Evolutionary conservation across 2,888 invertebrate species (phyloP).

Genomic region (Miltochrista miniata): DNA sequence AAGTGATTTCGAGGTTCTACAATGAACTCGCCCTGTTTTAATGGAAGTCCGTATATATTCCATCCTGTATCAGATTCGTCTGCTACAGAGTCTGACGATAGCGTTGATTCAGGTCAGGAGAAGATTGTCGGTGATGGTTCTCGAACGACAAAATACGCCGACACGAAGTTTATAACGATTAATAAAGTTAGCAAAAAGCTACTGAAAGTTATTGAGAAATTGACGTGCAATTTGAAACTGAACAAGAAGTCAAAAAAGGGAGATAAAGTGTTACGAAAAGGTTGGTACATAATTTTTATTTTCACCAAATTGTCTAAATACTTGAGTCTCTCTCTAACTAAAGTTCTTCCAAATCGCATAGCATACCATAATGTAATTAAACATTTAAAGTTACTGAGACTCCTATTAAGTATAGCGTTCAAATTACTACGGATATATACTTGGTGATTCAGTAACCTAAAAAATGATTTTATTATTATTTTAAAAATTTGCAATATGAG

Average conservation of each 20-base stretch:
- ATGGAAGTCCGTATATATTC: constrained; percentile 71
- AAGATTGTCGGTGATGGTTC: constrained; percentile 62
- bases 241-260: constrained; percentile 57
- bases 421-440: too few relatives aligned
- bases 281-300: constrained; percentile 26
- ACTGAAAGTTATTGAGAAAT: constrained; percentile 70
- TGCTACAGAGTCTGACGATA: constrained; percentile 75
- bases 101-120: constrained; percentile 67
- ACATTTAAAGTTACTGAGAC: too few relatives aligned
- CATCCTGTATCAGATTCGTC: constrained; percentile 75
- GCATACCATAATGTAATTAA: too few relatives aligned
- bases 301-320: too few relatives aligned
- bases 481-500: too few relatives aligned
- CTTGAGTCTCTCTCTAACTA: too few relatives aligned
- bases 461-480: too few relatives aligned
- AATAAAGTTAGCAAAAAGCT: constrained; percentile 80
- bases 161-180: constrained; percentile 77
- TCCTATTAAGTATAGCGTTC: too few relatives aligned
- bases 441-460: too few relatives aligned
- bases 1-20: constrained; percentile 20
- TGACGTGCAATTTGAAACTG: constrained; percentile 72
- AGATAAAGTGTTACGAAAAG: not conserved
- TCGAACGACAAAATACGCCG: constrained; percentile 72
- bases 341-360: too few relatives aligned
- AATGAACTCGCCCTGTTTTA: constrained; percentile 75